Evolutionary conservation across 2,113 vertebrate species (phyloP).

Genomic region (Erythrolamprus reginae): DNA sequence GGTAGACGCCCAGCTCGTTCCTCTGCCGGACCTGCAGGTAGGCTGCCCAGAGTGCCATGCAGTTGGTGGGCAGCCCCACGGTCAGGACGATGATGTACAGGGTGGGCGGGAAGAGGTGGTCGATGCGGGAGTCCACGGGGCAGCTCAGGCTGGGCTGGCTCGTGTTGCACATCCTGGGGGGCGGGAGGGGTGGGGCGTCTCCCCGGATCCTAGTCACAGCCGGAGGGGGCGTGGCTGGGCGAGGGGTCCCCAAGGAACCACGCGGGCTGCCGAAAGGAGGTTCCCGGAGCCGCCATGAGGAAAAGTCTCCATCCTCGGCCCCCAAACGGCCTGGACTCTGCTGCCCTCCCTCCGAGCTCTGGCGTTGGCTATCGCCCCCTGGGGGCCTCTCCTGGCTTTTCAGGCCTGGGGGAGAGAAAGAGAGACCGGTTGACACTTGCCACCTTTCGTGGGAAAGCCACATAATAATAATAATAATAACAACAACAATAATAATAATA

Average conservation of each 20-base stretch:
- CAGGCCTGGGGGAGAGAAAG: background rate
- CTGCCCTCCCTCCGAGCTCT: background rate
- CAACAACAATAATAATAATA: too few relatives aligned
- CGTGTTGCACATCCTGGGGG: constrained; percentile 78
- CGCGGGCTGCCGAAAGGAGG: background rate
- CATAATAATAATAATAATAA: too few relatives aligned
- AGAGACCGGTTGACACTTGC: background rate
- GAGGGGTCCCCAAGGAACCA: background rate
- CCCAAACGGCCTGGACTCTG: rapidly evolving
- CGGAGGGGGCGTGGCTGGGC: background rate
- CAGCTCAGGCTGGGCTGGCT: constrained; percentile 74
- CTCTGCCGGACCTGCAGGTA: constrained; percentile 84
- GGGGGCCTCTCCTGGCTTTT: background rate
- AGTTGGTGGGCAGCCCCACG: constrained; percentile 85
- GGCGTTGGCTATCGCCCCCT: background rate
- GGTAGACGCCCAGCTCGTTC: constrained; percentile 87
- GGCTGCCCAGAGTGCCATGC: constrained; percentile 87
- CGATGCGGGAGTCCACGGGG: constrained; percentile 84
- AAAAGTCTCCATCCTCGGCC: background rate
- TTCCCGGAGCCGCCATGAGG: background rate
- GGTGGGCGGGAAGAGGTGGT: constrained; percentile 85
- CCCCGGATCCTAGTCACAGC: background rate
- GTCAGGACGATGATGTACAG: constrained; percentile 87
- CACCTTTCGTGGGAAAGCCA: background rate
- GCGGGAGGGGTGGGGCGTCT: background rate